phyloP scores from a whole-genome alignment of 2,797 vertebrate genomes.

The Acanthurus lineatus region DNA sequence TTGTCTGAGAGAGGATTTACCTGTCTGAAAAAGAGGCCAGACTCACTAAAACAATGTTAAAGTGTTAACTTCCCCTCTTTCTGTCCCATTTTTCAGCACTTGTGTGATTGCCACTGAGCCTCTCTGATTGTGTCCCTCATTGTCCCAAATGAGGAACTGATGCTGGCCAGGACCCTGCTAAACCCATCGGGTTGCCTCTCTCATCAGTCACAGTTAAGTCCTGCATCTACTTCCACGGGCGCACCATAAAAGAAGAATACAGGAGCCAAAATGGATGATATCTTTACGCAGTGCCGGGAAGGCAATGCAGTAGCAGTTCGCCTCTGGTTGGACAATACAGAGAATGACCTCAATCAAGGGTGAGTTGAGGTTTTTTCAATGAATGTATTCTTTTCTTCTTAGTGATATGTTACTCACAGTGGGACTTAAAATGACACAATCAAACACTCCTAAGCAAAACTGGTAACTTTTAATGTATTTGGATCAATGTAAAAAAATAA shows the following conservation, averaged over 20 bases:
- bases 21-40: neutral
- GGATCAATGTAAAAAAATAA: no score
- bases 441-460: no score
- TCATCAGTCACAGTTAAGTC: conserved; percentile 42
- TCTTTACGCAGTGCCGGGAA: conserved; percentile 98
- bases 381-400: no score
- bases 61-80: neutral
- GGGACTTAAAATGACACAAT: no score
- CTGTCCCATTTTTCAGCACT: conserved; percentile 24
- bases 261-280: conserved; percentile 90
- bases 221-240: conserved; percentile 24
- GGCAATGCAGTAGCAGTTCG: conserved; percentile 97
- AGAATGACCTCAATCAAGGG: conserved; percentile 99
- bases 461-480: no score
- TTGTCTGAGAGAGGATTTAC: neutral
- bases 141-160: conserved; percentile 75
- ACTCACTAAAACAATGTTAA: neutral
- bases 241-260: conserved; percentile 45
- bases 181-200: conserved; percentile 60
- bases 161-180: conserved; percentile 65
- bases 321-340: conserved; percentile 98
- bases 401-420: no score
- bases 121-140: conserved; percentile 30
- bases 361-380: conserved; percentile 76
- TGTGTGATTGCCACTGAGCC: conserved; percentile 16